phyloP scores from a whole-genome alignment of 2,888 invertebrate species.

The Ptychoptera albimana region DNA sequence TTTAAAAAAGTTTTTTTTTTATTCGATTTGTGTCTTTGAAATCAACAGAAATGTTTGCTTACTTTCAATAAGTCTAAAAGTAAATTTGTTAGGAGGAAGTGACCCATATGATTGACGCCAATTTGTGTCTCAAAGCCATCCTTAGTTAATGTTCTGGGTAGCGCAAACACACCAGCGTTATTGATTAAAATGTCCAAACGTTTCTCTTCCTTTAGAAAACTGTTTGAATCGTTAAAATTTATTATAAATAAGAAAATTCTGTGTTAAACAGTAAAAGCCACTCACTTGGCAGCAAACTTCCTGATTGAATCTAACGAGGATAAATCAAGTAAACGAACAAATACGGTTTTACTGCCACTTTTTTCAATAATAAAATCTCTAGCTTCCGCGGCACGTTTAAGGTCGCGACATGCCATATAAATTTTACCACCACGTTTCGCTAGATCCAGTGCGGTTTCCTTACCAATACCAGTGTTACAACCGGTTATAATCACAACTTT shows the following conservation, averaged over 20 bases:
- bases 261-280: slow-evolving; percentile 25
- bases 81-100: slow-evolving; percentile 43
- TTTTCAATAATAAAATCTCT: slow-evolving; percentile 50
- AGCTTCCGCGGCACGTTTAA: slow-evolving; percentile 48
- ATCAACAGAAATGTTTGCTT: too few species aligned
- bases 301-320: slow-evolving; percentile 52
- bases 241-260: too few species aligned
- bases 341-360: slow-evolving; percentile 53
- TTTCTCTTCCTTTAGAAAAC: slow-evolving; percentile 29
- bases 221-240: slow-evolving; percentile 14
- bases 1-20: too few species aligned
- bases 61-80: slow-evolving; percentile 36
- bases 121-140: slow-evolving; percentile 41
- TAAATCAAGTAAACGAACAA: slow-evolving; percentile 61
- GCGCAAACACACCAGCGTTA: slow-evolving; percentile 37
- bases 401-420: slow-evolving; percentile 64
- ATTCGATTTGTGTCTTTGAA: too few species aligned
- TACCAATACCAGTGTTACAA: slow-evolving; percentile 59
- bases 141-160: slow-evolving; percentile 30
- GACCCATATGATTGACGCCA: slow-evolving; percentile 42
- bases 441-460: slow-evolving; percentile 46
- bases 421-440: slow-evolving; percentile 55
- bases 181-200: slow-evolving; percentile 38
- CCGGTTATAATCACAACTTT: slow-evolving; percentile 56
- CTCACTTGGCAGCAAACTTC: slow-evolving; percentile 39